Evolutionary conservation across 2,797 vertebrate genomes (phyloP), one percentile per base, ranked within the genome.

Genomic region (Gastrophryne carolinensis): DNA sequence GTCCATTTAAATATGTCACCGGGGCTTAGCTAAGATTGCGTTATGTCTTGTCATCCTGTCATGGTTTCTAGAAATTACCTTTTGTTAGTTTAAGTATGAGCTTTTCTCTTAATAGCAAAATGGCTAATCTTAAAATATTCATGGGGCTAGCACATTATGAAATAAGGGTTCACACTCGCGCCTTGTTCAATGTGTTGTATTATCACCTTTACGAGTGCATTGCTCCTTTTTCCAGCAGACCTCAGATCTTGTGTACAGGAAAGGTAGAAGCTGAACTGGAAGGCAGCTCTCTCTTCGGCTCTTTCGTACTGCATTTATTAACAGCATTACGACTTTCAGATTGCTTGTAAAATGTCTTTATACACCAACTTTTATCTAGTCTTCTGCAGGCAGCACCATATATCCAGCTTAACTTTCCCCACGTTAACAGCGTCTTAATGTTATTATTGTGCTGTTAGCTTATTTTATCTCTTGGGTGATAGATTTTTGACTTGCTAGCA

Each of bases 401-500:
- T 44, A 34, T 29, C 37, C 32, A 24, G 26, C 56, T 58, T 47
- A 13, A 57, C 71, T 39, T 49, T 29, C 79, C 74, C 80, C 63
- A 79, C 84, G 81, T 82, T 84, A 79, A 57, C 78, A 73, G 66
- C 79, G 78, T 78, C 71, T 82, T 75, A 71, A 27, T 70, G 32
- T 68, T 79, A 69, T 74, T 78, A 73, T 68, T 61, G 29, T 78
- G 75, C 70, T 72, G 81, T 79, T 82, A 78, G 64, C 62, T 21
- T 53, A 49, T 37, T 74, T 75, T 63, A 81, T 72, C 82, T 82
- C 83, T 72, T 58, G 79, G 83, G 74, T 72, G 39, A 75, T 75
- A 70, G 9, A 70, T 83, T 85, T 81, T 83, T 8, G 35, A 81
- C 73, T 80, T 84, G 71, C 72, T 64, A 65, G 65, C 80, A 80